These are phyloP conservation scores for Punctoribates punctum DNA, from an alignment of 2,888 invertebrate genomes.

Conservation along the genomic window DNA sequence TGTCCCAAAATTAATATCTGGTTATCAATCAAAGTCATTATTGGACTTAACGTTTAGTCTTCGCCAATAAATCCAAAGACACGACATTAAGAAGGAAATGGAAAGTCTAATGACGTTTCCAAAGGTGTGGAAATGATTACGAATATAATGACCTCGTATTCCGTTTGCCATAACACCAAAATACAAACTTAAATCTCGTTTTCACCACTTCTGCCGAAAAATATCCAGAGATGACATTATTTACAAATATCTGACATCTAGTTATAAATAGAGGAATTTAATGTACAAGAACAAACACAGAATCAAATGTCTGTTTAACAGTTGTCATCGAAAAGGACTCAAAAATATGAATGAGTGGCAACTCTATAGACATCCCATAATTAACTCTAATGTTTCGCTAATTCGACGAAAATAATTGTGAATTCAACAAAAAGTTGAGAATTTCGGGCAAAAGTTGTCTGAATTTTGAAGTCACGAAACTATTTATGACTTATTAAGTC, in stretches of 20 bases:
- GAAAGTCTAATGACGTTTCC: not conserved
- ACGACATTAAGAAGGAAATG: not conserved
- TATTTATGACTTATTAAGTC: not conserved
- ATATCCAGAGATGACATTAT: too few species aligned
- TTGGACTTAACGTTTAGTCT: not conserved
- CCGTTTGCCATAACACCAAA: not conserved
- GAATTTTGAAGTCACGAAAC: too few species aligned
- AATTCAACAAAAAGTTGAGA: not conserved
- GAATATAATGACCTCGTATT: not conserved
- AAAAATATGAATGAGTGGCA: too few species aligned
- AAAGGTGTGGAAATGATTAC: constrained; percentile 14
- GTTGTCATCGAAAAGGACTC: too few species aligned
- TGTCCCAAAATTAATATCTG: too few species aligned
- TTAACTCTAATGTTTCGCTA: too few species aligned
- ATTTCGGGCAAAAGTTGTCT: not conserved
- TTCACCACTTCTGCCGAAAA: not conserved
- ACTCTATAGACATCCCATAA: too few species aligned
- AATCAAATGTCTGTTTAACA: too few species aligned
- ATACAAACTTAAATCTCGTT: not conserved
- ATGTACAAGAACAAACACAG: too few species aligned
- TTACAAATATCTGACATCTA: too few species aligned
- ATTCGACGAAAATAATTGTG: not conserved
- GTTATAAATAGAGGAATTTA: too few species aligned
- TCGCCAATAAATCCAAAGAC: not conserved
- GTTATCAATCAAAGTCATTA: not conserved